Evolutionary conservation across 2,113 vertebrate genomes (phyloP).

Genomic region (Cephalopterus ornatus): DNA sequence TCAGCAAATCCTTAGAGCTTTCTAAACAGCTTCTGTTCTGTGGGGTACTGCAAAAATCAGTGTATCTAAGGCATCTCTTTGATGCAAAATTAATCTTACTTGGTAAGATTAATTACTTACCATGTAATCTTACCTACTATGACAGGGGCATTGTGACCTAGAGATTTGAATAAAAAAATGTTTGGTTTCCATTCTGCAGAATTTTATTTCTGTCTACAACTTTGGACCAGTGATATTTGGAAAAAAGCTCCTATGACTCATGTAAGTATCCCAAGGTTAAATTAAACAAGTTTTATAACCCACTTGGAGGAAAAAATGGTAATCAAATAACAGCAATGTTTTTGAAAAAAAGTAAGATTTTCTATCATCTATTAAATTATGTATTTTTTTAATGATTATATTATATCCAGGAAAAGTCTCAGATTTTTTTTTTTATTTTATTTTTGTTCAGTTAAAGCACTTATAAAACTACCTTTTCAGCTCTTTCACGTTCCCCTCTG

Average conservation of each 20-base stretch:
- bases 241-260: not conserved
- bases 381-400: not conserved
- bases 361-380: not conserved
- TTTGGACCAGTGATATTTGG: not conserved
- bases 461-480: not conserved
- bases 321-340: rapidly evolving
- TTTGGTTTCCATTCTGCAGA: not conserved
- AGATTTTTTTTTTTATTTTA: not conserved
- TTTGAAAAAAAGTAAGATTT: not conserved
- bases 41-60: not conserved
- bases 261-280: not conserved
- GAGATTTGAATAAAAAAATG: not conserved
- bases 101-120: too few species aligned
- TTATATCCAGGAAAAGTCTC: not conserved
- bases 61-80: not conserved
- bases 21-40: not conserved
- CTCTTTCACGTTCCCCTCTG: not conserved
- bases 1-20: not conserved
- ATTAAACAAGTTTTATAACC: not conserved
- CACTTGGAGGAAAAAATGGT: not conserved
- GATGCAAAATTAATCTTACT: not conserved
- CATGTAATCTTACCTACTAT: too few species aligned
- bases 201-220: not conserved
- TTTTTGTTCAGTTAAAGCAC: not conserved
- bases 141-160: not conserved